These are phyloP conservation scores for Romanogobio albipinnatus DNA, from an alignment of 2,113 vertebrate species.

Conservation along the genomic window DNA sequence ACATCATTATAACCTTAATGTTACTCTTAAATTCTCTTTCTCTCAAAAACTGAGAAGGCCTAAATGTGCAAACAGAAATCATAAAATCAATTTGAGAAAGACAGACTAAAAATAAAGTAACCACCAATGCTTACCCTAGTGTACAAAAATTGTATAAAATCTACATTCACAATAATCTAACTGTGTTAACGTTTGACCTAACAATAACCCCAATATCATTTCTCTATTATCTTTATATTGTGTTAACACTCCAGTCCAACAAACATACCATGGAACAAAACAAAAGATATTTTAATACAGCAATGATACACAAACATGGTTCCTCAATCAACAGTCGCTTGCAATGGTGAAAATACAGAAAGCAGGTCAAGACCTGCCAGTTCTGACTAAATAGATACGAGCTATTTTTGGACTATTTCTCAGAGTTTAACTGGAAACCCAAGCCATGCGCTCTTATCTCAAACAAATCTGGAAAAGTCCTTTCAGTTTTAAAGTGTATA, in stretches of 20 bases:
- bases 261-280: neutral
- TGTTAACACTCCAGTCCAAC: neutral
- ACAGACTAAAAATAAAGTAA: too few species aligned
- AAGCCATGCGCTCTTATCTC: slow-evolving; percentile 49
- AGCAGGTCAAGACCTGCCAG: slow-evolving; percentile 28
- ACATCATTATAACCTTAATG: too few species aligned
- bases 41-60: too few species aligned
- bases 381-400: slow-evolving; percentile 49
- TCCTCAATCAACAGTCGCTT: neutral
- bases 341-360: neutral
- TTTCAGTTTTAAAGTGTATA: slow-evolving; percentile 31
- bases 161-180: neutral
- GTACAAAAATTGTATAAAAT: neutral
- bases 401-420: slow-evolving; percentile 52
- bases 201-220: neutral
- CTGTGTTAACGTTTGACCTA: too few species aligned
- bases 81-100: too few species aligned
- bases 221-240: neutral
- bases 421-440: slow-evolving; percentile 34
- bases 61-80: too few species aligned
- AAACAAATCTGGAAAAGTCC: slow-evolving; percentile 48
- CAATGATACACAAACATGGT: neutral
- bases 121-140: too few species aligned
- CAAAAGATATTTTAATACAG: neutral
- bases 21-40: too few species aligned